Conservation (phyloP, 2,797 vertebrate species). For the Loriculus beryllinus region DNA sequence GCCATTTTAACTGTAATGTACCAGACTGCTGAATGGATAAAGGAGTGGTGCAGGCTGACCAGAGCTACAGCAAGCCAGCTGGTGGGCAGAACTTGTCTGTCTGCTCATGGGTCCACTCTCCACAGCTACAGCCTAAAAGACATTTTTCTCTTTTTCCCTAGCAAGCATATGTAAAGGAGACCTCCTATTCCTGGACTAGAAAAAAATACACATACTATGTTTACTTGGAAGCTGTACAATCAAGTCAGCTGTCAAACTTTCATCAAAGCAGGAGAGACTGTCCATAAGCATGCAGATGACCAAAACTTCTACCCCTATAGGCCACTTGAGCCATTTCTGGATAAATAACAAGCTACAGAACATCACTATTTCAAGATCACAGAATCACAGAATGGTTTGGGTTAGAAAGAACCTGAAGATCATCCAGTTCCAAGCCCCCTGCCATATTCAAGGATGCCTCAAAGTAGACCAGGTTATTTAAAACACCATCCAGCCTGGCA, state of each 20-base stretch:
- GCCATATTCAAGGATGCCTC: not conserved
- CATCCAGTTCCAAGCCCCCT: not conserved
- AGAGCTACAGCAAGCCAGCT: not conserved
- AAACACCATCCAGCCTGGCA: not conserved
- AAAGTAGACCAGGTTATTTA: not conserved
- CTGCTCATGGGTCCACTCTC: not conserved
- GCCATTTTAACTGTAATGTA: not conserved
- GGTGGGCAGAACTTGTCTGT: not conserved
- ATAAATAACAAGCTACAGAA: not conserved
- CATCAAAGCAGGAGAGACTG: not conserved
- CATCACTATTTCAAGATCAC: not conserved
- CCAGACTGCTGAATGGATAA: not conserved
- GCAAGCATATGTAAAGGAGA: not conserved
- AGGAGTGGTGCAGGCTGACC: accelerated
- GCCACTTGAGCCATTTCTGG: not conserved
- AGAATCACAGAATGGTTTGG: no score
- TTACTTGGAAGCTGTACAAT: not conserved
- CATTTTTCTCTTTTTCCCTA: not conserved
- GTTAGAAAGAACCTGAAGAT: not conserved
- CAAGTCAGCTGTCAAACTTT: not conserved
- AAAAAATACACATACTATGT: not conserved
- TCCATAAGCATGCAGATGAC: not conserved
- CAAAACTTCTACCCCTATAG: not conserved
- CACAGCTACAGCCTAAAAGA: not conserved
- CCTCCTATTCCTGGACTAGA: not conserved